These are phyloP conservation scores for Lobophora halterata DNA, from an alignment of 2,888 invertebrate species.

Conservation along the genomic window DNA sequence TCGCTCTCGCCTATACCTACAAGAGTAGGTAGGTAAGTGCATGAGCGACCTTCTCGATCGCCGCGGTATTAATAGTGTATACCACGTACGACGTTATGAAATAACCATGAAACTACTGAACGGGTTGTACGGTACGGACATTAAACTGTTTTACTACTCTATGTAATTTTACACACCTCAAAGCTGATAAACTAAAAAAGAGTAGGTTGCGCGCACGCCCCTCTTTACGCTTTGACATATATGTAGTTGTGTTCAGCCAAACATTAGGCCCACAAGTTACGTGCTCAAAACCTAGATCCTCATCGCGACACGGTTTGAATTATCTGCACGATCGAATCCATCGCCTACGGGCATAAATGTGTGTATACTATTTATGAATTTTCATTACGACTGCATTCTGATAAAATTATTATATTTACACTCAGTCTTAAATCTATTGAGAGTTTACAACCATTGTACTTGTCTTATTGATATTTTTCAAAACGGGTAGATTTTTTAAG, in stretches of 20 bases:
- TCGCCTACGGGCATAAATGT: conserved; percentile 40
- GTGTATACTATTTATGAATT: conserved; percentile 29
- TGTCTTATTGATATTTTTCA: too few relatives aligned
- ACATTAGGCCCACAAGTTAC: conserved; percentile 58
- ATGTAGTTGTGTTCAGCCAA: conserved; percentile 50
- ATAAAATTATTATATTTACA: conserved; percentile 17
- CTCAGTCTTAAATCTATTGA: too few relatives aligned
- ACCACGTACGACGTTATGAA: conserved; percentile 38
- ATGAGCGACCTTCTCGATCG: conserved; percentile 48
- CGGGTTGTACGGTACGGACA: conserved; percentile 17
- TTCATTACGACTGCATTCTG: conserved; percentile 17
- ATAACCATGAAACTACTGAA: conserved; percentile 41
- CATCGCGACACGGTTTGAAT: conserved; percentile 64
- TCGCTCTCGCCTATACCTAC: conserved; percentile 38
- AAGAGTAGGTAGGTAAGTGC: conserved; percentile 30
- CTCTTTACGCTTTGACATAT: conserved; percentile 60
- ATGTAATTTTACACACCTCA: conserved; percentile 15
- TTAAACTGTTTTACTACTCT: conserved; percentile 21
- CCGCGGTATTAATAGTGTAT: conserved; percentile 46
- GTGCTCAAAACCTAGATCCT: conserved; percentile 71
- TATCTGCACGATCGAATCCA: conserved; percentile 57
- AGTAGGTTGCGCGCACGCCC: conserved; percentile 44
- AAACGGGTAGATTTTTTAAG: too few relatives aligned
- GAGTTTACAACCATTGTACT: too few relatives aligned
- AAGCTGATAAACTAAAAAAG: conserved; percentile 24